Conservation (phyloP, 2,113 vertebrate species). For the Protomyctophum bolini region DNA sequence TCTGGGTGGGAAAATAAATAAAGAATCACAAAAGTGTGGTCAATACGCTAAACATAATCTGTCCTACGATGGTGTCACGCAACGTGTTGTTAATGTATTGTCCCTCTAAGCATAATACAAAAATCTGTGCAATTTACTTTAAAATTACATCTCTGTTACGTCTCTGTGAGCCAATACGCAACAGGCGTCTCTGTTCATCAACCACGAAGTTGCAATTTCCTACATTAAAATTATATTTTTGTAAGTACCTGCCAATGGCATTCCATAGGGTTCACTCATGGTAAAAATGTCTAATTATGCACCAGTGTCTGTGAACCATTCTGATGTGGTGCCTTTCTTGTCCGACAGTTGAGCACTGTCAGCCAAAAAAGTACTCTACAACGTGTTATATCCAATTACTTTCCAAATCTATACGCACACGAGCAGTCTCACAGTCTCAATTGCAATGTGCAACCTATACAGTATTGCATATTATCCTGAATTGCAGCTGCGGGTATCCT, state of each 20-base stretch:
- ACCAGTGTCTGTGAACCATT: background rate
- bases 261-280: background rate
- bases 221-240: background rate
- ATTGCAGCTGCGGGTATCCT: background rate
- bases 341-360: background rate
- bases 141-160: no score
- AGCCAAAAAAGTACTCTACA: background rate
- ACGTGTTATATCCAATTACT: conserved; percentile 17
- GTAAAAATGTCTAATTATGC: background rate
- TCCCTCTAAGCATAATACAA: no score
- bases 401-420: background rate
- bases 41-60: no score
- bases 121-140: no score
- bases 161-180: no score
- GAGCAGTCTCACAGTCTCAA: conserved; percentile 8
- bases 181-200: background rate
- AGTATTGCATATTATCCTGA: conserved; percentile 12
- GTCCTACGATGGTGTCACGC: no score
- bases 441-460: background rate
- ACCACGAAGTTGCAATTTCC: background rate
- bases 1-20: no score
- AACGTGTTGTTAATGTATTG: no score
- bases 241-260: background rate
- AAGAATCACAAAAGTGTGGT: no score
- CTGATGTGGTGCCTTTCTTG: background rate